Base-by-base conservation (phyloP, 1,140 invertebrate genomes). In the Potamilus streckersoni region DNA sequence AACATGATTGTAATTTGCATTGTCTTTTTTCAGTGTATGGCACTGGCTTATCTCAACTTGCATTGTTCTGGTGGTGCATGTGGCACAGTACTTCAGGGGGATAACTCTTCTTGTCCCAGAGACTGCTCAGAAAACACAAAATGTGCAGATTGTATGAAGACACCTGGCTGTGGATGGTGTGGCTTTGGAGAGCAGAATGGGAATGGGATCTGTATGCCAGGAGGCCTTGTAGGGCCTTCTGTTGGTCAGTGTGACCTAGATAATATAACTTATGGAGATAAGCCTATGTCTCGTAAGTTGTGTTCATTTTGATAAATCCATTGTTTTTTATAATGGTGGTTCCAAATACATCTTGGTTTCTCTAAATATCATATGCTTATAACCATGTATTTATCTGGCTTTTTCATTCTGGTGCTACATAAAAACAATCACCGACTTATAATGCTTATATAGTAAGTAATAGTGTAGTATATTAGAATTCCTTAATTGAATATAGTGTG, bases 11-110 rank as follows among this genome's bases (percentile, higher is more conserved):
- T 16, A 66, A 66, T 23, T 31, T 8, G n/a, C 6, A 4, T 27
- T 6, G 6, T 67, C 16, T 71, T 74, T 71, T 90, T 88, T 16
- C 85, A 93, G 91, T 98, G 97, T 82, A 93, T 98, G 71, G 94
- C 96, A 13, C 95, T 96, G 0, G 94, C 94, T 12, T 95, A 96
- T 81, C 94, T 96, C 81, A 93, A 94, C 0, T 89, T 98, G 0
- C 94, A 95, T 65, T 98, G 97, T 87, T 93, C 95, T 31, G 95
- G 95, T 6, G 96, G 96, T 16, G 94, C 95, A 16, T 98, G 97
- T 87, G 96, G 96, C 2, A 90, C 80, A 23, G 27, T 96, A 11
- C 87, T 97, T 19, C 92, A 93, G 49, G 92, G 92, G 60, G 92
- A 93, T 63, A 87, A 89, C 59, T 92, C 93, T 64, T 93, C 94